Evolutionary conservation across 1,140 invertebrate genomes (phyloP), one percentile per base, ranked within the genome.

Genomic region (Drosophila kurseongensis): DNA sequence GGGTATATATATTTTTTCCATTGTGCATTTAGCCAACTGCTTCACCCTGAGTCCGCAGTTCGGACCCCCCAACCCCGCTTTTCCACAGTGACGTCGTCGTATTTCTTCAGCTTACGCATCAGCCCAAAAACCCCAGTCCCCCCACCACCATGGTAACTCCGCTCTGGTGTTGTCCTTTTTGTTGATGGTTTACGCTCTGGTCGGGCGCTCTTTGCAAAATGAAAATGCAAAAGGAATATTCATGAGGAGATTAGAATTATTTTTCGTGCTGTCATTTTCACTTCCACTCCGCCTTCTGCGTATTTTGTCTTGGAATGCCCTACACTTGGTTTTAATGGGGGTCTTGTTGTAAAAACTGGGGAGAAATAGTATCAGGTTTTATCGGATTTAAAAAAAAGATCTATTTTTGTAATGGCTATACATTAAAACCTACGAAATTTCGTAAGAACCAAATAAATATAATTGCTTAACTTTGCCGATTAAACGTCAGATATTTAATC

Each of bases 161-260:
- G 16, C 32, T 36, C 42, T 44, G 40, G 16, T 48, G 41, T 58
- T 47, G 57, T 78, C 57, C 42, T 23, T 48, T 80, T 82, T 86
- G 81, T 75, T 90, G 79, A 79, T 80, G 78, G 66, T 78, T 82
- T 78, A 75, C 73, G 59, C 78, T 76, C 42, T 68, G 69, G 40
- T 44, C 62, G 48, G 62, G 50, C 77, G 71, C 77, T 90, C 80
- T 90, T 80, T 80, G 73, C 78, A 69, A 89, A 90, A 85, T 90
- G 86, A 88, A 88, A 88, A 88, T 88, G 84, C 68, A 80, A 83
- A 91, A 77, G 84, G 90, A 91, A 91, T 91, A 91, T 91, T 91
- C 90, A 91, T 91, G 90, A 91, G 90, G 62, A 91, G 90, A 91
- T 91, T 91, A 90, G 85, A 91, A 91, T 91, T 91, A 88, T 91